These are phyloP conservation scores for Drosophila sulfurigaster DNA, from an alignment of 1,140 invertebrate genomes.

Conservation along the genomic window DNA sequence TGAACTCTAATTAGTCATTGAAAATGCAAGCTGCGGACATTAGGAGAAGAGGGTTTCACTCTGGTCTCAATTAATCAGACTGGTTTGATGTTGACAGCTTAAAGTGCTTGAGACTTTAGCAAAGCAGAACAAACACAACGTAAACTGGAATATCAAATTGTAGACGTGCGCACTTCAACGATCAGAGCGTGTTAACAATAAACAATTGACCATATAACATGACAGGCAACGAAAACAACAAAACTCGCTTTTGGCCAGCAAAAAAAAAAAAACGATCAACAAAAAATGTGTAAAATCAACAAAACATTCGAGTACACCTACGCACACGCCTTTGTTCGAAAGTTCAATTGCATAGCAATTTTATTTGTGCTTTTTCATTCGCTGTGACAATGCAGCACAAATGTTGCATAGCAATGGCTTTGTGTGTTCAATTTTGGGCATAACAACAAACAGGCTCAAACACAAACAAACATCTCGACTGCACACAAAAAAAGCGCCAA, in stretches of 20 bases:
- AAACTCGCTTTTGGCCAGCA: conserved; percentile 45
- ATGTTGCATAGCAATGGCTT: conserved; percentile 82
- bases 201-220: conserved; percentile 78
- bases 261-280: conserved; percentile 17
- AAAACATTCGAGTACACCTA: neutral
- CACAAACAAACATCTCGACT: conserved; percentile 6
- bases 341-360: conserved; percentile 70
- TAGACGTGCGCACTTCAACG: neutral
- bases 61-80: conserved; percentile 43
- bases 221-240: conserved; percentile 59
- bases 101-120: conserved; percentile 47
- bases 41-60: neutral
- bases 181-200: conserved; percentile 66
- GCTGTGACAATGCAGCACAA: conserved; percentile 74
- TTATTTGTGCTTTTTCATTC: conserved; percentile 64
- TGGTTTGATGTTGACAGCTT: conserved; percentile 53
- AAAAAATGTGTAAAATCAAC: neutral
- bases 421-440: conserved; percentile 82
- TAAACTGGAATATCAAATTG: neutral
- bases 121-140: conserved; percentile 16
- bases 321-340: conserved; percentile 35
- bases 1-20: conserved; percentile 31
- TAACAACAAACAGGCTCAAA: conserved; percentile 59
- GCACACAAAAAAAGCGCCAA: conserved; percentile 18
- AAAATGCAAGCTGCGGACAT: conserved; percentile 3